Evolutionary conservation across 2,888 invertebrate species (phyloP).

Genomic region (Drosophila borborema): DNA sequence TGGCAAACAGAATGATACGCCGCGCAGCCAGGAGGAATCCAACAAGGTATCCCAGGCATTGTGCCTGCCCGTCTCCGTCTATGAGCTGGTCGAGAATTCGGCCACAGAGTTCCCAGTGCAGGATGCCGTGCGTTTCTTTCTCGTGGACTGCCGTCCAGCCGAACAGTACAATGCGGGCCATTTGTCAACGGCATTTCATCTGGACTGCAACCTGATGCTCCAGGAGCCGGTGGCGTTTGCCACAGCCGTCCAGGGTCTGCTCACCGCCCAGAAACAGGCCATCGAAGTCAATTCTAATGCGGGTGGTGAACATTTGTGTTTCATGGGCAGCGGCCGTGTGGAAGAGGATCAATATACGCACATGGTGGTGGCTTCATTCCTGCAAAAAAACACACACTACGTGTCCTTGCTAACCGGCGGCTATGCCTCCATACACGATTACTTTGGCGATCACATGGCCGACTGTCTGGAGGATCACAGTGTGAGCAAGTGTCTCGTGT

Average conservation of each 20-base stretch:
- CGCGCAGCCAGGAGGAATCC: constrained; percentile 85
- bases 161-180: constrained; percentile 99
- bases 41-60: constrained; percentile 87
- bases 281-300: constrained; percentile 94
- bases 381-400: constrained; percentile 96
- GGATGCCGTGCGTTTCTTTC: constrained; percentile 93
- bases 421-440: constrained; percentile 93
- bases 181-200: constrained; percentile 98
- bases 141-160: constrained; percentile 98
- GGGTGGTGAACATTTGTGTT: constrained; percentile 95
- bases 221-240: constrained; percentile 98
- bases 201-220: constrained; percentile 98
- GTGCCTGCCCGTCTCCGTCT: constrained; percentile 97
- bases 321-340: constrained; percentile 96
- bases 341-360: constrained; percentile 98
- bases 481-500: constrained; percentile 92
- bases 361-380: constrained; percentile 98
- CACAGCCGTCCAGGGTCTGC: constrained; percentile 94
- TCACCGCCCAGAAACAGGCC: constrained; percentile 95
- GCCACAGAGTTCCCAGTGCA: constrained; percentile 88
- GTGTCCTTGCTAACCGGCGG: constrained; percentile 97
- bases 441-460: constrained; percentile 92
- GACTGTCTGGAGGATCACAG: constrained; percentile 95
- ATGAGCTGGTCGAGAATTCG: constrained; percentile 95
- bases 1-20: constrained; percentile 87